Conservation (phyloP, 2,113 vertebrate genomes). For the Orientallactaga bullata region DNA sequence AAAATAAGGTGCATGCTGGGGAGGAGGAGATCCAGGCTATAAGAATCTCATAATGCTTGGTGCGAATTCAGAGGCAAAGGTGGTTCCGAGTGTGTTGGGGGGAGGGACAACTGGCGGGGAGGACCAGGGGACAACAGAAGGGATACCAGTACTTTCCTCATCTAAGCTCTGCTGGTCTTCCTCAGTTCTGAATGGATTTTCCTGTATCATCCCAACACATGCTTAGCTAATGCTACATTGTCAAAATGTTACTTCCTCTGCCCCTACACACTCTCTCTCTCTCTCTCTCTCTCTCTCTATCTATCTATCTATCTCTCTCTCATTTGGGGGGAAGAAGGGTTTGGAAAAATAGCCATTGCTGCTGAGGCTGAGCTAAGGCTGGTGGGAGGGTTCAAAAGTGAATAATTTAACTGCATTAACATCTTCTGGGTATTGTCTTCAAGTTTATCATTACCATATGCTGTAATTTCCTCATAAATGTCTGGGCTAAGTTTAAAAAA, state of each 20-base stretch:
- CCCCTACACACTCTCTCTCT: too few relatives aligned
- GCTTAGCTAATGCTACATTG: neutral
- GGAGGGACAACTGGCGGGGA: neutral
- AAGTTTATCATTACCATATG: conserved; percentile 59
- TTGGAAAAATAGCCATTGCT: neutral
- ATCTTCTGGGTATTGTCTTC: conserved; percentile 57
- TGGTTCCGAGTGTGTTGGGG: neutral
- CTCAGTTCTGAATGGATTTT: neutral
- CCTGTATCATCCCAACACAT: neutral
- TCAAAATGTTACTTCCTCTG: neutral
- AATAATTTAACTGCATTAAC: conserved; percentile 38
- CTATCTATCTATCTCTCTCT: too few relatives aligned
- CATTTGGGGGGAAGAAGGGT: neutral
- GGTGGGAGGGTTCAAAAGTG: conserved; percentile 1
- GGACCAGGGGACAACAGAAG: neutral
- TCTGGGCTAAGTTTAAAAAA: conserved; percentile 35
- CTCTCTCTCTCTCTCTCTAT: too few relatives aligned
- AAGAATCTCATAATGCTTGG: neutral
- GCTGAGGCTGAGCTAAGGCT: neutral
- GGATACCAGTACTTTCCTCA: neutral
- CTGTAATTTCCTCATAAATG: conserved; percentile 12
- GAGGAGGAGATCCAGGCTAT: too few relatives aligned
- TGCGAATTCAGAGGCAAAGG: neutral
- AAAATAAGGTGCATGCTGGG: neutral
- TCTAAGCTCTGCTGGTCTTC: neutral